Percentiles rank a stretch among this genome's conserved stretches.
Evolutionary conservation across 92 coral and sea anemone species (phyloP).

Genomic region (Porites rus): DNA sequence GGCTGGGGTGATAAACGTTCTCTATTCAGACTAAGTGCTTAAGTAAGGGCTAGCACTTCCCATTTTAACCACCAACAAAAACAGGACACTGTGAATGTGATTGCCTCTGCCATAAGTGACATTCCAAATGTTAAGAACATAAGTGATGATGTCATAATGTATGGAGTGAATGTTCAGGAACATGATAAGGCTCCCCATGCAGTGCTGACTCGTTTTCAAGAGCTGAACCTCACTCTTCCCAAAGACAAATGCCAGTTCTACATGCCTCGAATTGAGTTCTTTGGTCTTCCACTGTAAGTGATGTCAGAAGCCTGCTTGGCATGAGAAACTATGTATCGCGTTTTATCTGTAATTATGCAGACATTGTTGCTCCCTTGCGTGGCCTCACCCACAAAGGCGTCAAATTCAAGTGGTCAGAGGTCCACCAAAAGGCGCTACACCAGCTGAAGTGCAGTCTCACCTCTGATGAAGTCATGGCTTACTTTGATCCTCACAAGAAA

Average conservation of each 20-base stretch:
- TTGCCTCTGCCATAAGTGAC: too few relatives aligned
- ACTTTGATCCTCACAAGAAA: constrained; percentile 49
- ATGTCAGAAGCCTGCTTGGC: constrained; percentile 65
- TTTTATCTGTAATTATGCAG: constrained; percentile 41
- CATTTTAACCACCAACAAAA: constrained; percentile 11
- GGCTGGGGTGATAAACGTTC: constrained; percentile 5
- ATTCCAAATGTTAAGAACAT: constrained; percentile 20
- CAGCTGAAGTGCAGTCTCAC: constrained; percentile 47
- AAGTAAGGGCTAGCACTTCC: constrained; percentile 6
- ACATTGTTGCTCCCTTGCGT: constrained; percentile 55
- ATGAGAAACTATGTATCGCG: constrained; percentile 58
- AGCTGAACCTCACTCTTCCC: constrained; percentile 48
- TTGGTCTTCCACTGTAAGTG: constrained; percentile 44
- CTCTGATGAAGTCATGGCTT: constrained; percentile 51
- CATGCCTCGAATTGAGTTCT: constrained; percentile 44
- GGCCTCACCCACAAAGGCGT: constrained; percentile 47
- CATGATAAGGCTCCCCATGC: constrained; percentile 61
- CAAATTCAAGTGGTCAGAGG: constrained; percentile 29
- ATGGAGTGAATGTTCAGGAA: constrained; percentile 45
- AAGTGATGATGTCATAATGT: constrained; percentile 46
- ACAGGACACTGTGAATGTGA: not conserved
- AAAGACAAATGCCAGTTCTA: constrained; percentile 51
- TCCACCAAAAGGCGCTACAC: constrained; percentile 48
- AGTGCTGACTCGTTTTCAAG: constrained; percentile 33
- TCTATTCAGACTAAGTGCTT: not conserved